Evolutionary conservation across 2,797 vertebrate genomes (phyloP), one percentile per base, ranked within the genome.

Genomic region (Allobates femoralis): DNA sequence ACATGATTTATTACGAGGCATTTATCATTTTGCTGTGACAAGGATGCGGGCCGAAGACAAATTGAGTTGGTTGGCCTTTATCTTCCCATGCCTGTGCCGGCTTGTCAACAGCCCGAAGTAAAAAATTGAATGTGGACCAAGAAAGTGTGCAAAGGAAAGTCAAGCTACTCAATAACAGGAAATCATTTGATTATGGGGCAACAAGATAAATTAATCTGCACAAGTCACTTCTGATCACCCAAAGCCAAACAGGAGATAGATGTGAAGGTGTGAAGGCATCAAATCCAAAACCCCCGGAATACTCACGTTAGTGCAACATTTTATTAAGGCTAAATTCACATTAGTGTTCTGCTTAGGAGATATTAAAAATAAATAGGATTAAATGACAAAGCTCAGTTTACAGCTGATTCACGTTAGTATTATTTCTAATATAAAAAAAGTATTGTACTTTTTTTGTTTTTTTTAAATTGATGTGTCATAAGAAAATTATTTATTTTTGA

Each of bases 11-110:
- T 80, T 86, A 69, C 81, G 88, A 41, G 16, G 21, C 32, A 87
- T 91, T 93, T 89, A 90, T 91, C 85, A 91, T 67, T 82, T 83
- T 66, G 26, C 7, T 85, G 69, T 89, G 87, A 80, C 86, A 86
- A 83, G 79, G 64, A 84, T 91, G 81, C 56, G 6, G 73, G 6
- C 55, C 23, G 75, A 83, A 92, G 86, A 92, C 53, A 91, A 91
- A 92, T 87, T 87, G 89, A 90, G 62, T 89, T 85, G 79, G 71
- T 89, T 87, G 79, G 67, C 71, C n/a, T 89, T 92, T 89, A 84
- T 86, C 79, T 91, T 75, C 88, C 77, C 28, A 67, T 89, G 90
- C 88, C 82, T 86, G 2, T 78, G 82, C 50, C 86, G 77, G 5
- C 83, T 90, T 93, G 80, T 91, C 90, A 89, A 75, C 19, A 21